phyloP scores from a whole-genome alignment of 2,113 vertebrate species.

The Empidonax traillii region DNA sequence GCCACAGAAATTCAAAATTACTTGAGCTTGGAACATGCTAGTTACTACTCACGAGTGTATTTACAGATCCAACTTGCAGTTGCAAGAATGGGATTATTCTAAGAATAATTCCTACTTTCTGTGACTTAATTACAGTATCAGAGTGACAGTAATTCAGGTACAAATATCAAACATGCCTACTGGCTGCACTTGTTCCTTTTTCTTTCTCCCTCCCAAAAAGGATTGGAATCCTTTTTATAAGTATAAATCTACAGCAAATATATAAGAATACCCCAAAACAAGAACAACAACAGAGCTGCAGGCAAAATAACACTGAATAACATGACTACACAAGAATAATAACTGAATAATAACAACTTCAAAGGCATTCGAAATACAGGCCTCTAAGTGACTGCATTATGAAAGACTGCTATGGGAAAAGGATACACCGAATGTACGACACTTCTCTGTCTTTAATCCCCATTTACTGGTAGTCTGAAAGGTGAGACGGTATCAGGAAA shows the following conservation, averaged over 20 bases:
- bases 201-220: not conserved
- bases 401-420: not conserved
- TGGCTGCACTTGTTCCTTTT: not conserved
- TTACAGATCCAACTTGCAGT: not conserved
- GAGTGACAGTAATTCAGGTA: not conserved
- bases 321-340: not conserved
- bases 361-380: not conserved
- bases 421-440: not conserved
- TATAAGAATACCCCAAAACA: not conserved
- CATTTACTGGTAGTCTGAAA: not conserved
- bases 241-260: not conserved
- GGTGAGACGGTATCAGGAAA: not conserved
- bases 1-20: not conserved
- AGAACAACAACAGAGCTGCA: not conserved
- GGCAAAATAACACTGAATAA: not conserved
- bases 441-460: not conserved
- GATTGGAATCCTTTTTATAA: not conserved
- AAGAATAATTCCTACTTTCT: not conserved
- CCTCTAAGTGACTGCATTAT: not conserved
- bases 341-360: not conserved
- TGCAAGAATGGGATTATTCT: not conserved
- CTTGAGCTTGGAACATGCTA: not conserved
- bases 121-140: not conserved
- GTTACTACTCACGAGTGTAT: not conserved
- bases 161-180: not conserved